A percentile compares a stretch with the other conserved stretches of the same genome.
Conservation (phyloP, 1,140 invertebrate species). For the Sipha flava region DNA sequence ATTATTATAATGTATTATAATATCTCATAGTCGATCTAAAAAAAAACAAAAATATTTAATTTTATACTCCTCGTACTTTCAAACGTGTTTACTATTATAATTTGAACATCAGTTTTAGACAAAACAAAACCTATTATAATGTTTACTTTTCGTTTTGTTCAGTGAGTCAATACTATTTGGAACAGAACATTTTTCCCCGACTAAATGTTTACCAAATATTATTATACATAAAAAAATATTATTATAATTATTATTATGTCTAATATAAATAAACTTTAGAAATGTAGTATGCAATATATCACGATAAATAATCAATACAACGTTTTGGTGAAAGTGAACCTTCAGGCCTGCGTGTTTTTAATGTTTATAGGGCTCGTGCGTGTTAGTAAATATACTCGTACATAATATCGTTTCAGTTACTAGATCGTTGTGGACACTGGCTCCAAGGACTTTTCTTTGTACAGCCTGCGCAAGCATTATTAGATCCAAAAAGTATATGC, state of each 20-base stretch:
- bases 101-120: too few relatives aligned
- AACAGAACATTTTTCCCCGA: too few relatives aligned
- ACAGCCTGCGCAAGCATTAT: neutral
- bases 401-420: neutral
- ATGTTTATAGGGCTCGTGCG: neutral
- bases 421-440: neutral
- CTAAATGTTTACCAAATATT: too few relatives aligned
- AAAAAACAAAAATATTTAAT: too few relatives aligned
- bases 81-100: too few relatives aligned
- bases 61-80: neutral
- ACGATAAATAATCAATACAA: neutral
- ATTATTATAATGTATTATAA: neutral
- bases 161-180: too few relatives aligned
- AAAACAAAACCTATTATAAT: too few relatives aligned
- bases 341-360: neutral
- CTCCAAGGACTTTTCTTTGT: neutral
- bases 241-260: too few relatives aligned
- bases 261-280: neutral
- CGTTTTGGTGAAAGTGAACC: slow-evolving; percentile 24
- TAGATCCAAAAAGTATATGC: neutral
- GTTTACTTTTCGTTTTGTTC: too few relatives aligned
- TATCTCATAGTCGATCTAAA: too few relatives aligned
- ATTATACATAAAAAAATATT: too few relatives aligned
- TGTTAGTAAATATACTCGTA: neutral
- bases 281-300: slow-evolving; percentile 2